Percentiles rank a stretch among this genome's conserved stretches.
These are phyloP conservation scores for Silurus lanzhouensis DNA, from an alignment of 2,797 vertebrate species.

Conservation along the genomic window DNA sequence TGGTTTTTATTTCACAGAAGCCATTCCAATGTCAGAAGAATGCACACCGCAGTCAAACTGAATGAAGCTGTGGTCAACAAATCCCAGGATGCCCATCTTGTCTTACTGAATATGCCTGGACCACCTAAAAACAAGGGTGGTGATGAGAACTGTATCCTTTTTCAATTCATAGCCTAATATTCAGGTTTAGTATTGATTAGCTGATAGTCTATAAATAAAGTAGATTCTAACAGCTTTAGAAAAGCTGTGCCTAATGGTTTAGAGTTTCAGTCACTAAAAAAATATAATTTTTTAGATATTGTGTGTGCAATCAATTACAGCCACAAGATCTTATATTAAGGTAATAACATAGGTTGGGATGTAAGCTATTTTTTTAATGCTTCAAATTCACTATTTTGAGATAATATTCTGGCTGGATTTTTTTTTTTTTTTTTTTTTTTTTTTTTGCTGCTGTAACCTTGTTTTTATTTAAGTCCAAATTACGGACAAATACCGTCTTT, in stretches of 20 bases:
- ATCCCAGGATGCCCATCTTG: slow-evolving; percentile 85
- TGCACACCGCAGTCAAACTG: slow-evolving; percentile 86
- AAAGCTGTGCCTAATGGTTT: neutral
- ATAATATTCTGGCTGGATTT: neutral
- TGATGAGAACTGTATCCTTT: slow-evolving; percentile 97
- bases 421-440: too few species aligned
- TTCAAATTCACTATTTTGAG: neutral
- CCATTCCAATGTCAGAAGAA: slow-evolving; percentile 90
- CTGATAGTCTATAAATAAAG: neutral
- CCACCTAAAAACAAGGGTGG: slow-evolving; percentile 90
- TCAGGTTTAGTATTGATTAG: neutral
- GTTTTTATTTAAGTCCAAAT: too few species aligned
- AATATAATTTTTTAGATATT: neutral
- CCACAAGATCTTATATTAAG: neutral
- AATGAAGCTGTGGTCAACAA: slow-evolving; percentile 84
- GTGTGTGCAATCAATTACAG: too few species aligned
- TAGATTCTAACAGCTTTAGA: neutral
- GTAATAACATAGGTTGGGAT: neutral
- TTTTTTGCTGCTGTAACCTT: neutral
- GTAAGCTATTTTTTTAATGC: neutral
- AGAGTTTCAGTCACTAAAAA: neutral
- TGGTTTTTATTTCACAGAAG: slow-evolving; percentile 70
- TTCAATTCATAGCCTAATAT: slow-evolving; percentile 11
- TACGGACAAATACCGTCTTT: neutral
- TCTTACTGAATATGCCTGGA: slow-evolving; percentile 96